Evolutionary conservation across 2,888 invertebrate species (phyloP), one percentile per base, ranked within the genome.

Genomic region (Adelognathus sp.): DNA sequence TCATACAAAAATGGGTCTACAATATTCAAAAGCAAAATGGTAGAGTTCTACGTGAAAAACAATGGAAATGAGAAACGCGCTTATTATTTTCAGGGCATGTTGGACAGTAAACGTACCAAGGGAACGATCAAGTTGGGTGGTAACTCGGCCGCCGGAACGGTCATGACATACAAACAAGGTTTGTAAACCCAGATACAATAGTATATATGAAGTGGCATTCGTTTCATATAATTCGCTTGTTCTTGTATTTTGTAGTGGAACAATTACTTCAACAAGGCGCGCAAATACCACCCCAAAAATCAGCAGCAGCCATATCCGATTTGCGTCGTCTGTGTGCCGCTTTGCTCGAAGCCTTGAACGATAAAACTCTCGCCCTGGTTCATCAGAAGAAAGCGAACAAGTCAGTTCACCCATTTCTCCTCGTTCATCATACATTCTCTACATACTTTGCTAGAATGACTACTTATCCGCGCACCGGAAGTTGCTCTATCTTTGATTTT

Each of bases 111-210:
- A 91, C 94, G 94, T 83, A 95, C 94, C 85, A 96, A 95, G 90
- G 95, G 96, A 84, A 93, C 94, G 54, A 92, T 95, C 52, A 95
- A 95, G 87, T 92, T 96, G 76, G 94, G 95, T 58, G 93, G 93
- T 76, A 95, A 94, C 90, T 91, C 92, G 14, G 94, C 93, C 88
- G 93, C 94, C 64, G 95, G 96, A 86, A 93, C 94, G 84, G 94
- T 96, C 87, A 95, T 97, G 92, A 95, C 96, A 16, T 96, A 96
- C 88, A 96, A 95, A 87, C 96, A 97, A 95, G 96, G 96, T 96
- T 72, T 16, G 66, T 39, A 56, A 61, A 33, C 44, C 60, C 9
- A 24, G 33, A 9, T 21, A 2, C 3, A 16, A 50, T 16, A 44
- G 4, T 1, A 11, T 58, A 27, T 33, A 31, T 16, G 16, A 3